Conservation (phyloP, 92 coral and sea anemone genomes). For the Meandrina meandrites region DNA sequence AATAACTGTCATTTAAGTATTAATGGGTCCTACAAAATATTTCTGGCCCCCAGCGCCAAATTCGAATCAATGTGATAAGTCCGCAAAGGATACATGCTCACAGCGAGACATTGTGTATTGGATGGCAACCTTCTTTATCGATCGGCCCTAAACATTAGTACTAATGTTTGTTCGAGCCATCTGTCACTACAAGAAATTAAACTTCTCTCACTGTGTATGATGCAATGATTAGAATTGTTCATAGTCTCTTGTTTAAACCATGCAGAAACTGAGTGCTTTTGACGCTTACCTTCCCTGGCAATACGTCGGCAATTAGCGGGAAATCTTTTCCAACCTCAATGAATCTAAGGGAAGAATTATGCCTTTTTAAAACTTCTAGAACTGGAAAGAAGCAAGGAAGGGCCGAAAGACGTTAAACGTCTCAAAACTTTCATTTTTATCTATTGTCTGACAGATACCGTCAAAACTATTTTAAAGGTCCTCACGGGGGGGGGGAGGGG, state of each 20-base stretch:
- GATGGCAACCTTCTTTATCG: neutral
- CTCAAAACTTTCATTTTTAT: neutral
- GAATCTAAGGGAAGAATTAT: slow-evolving; percentile 4
- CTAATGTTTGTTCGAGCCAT: no score
- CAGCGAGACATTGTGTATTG: neutral
- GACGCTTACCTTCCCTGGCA: slow-evolving; percentile 21
- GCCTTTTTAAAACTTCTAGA: neutral
- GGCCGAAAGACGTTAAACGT: neutral
- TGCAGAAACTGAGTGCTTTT: neutral
- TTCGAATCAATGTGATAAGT: neutral
- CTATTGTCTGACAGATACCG: neutral
- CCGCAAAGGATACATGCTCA: neutral
- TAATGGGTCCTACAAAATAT: no score
- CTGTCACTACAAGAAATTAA: no score
- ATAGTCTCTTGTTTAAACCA: neutral
- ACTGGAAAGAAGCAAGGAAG: neutral
- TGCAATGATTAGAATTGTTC: no score
- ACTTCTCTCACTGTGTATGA: no score
- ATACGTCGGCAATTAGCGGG: slow-evolving; percentile 3
- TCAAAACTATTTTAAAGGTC: no score
- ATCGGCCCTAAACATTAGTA: no score
- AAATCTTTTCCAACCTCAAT: slow-evolving; percentile 32
- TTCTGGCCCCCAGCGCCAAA: no score
- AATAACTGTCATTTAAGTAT: no score
- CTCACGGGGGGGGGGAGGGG: no score